A percentile compares a stretch with the other conserved stretches of the same genome.
Conservation (phyloP, 2,888 invertebrate species). For the Pterostichus niger region DNA sequence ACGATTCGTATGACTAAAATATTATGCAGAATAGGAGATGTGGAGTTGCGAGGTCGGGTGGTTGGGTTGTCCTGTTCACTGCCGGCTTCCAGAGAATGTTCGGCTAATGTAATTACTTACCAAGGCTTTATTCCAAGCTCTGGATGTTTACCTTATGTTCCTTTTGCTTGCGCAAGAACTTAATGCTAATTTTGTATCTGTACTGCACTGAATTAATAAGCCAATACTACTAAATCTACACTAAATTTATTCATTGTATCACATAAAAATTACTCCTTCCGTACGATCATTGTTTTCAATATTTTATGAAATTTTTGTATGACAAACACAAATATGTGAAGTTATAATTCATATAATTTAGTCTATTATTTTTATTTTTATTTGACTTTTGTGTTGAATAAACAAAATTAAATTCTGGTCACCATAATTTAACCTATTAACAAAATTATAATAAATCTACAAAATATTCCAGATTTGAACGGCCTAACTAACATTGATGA, state of each 20-base stretch:
- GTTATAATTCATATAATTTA: too few species aligned
- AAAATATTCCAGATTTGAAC: too few species aligned
- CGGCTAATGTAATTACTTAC: slow-evolving; percentile 54
- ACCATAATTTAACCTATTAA: too few species aligned
- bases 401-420: too few species aligned
- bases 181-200: slow-evolving; percentile 50
- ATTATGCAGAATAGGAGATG: slow-evolving; percentile 60
- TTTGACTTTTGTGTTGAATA: too few species aligned
- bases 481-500: too few species aligned
- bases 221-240: background rate
- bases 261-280: too few species aligned
- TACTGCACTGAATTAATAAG: slow-evolving; percentile 14
- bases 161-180: slow-evolving; percentile 33
- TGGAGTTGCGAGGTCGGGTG: background rate
- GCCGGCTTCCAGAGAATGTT: slow-evolving; percentile 11
- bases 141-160: slow-evolving; percentile 56
- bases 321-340: too few species aligned
- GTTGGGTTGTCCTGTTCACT: background rate
- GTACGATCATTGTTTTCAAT: too few species aligned
- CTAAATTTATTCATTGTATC: background rate
- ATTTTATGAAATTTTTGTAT: too few species aligned
- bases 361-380: too few species aligned
- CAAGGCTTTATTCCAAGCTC: slow-evolving; percentile 1
- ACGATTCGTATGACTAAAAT: slow-evolving; percentile 66
- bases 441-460: too few species aligned